Evolutionary conservation across 2,888 invertebrate genomes (phyloP).

Genomic region (Liodrosophila aerea): DNA sequence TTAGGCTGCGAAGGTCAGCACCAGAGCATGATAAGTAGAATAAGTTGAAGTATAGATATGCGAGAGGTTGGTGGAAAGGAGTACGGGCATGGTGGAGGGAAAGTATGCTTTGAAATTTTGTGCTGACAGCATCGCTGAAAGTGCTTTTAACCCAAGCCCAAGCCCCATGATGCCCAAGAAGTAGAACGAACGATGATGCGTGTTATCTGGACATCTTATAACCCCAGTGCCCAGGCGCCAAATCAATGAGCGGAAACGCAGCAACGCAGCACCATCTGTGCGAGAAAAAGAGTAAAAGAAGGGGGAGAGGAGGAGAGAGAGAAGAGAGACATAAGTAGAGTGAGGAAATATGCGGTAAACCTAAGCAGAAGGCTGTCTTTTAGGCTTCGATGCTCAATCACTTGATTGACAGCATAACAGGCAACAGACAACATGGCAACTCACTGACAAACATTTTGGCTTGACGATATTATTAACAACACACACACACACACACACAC

Average conservation of each 20-base stretch:
- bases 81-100: neutral
- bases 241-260: conserved; percentile 44
- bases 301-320: neutral
- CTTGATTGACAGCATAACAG: conserved; percentile 63
- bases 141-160: conserved; percentile 33
- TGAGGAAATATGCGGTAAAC: neutral
- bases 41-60: neutral
- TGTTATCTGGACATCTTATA: conserved; percentile 30
- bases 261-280: conserved; percentile 2
- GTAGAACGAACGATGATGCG: conserved; percentile 45
- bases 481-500: conserved; percentile 17
- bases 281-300: conserved; percentile 7
- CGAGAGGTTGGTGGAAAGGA: neutral
- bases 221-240: conserved; percentile 15
- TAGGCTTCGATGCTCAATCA: conserved; percentile 60
- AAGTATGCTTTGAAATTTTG: conserved; percentile 41
- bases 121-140: conserved; percentile 61
- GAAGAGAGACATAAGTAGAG: neutral
- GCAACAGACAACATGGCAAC: conserved; percentile 36
- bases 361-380: neutral
- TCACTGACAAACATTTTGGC: conserved; percentile 44
- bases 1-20: conserved; percentile 45
- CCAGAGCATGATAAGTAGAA: conserved; percentile 31
- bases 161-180: conserved; percentile 18
- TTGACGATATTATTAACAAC: conserved; percentile 51